phyloP scores from a whole-genome alignment of 2,113 vertebrate species.

The Hyla sarda region DNA sequence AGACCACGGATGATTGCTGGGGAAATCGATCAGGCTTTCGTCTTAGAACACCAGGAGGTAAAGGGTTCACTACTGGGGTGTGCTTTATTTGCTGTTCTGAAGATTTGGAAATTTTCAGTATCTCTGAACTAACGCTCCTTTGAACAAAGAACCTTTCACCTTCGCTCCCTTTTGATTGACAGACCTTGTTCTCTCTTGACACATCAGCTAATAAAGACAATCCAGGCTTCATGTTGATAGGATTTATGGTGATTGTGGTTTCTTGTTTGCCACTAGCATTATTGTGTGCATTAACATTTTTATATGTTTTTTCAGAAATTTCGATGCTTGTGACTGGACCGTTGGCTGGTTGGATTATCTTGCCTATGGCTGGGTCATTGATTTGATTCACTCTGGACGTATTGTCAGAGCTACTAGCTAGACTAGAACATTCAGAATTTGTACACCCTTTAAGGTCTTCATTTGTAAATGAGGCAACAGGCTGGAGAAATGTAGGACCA shows the following conservation, averaged over 20 bases:
- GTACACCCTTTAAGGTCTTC: slow-evolving; percentile 62
- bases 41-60: slow-evolving; percentile 28
- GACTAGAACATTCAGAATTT: slow-evolving; percentile 36
- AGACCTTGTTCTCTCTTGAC: slow-evolving; percentile 39
- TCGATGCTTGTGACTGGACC: background rate
- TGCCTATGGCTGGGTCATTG: slow-evolving; percentile 55
- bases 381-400: background rate
- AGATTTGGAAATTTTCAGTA: slow-evolving; percentile 2
- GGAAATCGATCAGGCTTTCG: background rate
- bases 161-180: slow-evolving; percentile 42
- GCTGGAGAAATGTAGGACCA: slow-evolving; percentile 54
- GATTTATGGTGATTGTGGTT: background rate
- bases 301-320: slow-evolving; percentile 37
- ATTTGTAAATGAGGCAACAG: slow-evolving; percentile 54
- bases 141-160: background rate
- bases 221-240: slow-evolving; percentile 39
- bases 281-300: slow-evolving; percentile 13
- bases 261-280: slow-evolving; percentile 3
- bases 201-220: slow-evolving; percentile 8
- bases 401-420: slow-evolving; percentile 32
- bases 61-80: slow-evolving; percentile 6
- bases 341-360: background rate
- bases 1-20: slow-evolving; percentile 25
- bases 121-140: background rate
- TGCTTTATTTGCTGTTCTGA: slow-evolving; percentile 36